A percentile compares a stretch with the other conserved stretches of the same genome.
These are phyloP conservation scores for Drosophila nannoptera DNA, from an alignment of 1,140 invertebrate species.

Conservation along the genomic window DNA sequence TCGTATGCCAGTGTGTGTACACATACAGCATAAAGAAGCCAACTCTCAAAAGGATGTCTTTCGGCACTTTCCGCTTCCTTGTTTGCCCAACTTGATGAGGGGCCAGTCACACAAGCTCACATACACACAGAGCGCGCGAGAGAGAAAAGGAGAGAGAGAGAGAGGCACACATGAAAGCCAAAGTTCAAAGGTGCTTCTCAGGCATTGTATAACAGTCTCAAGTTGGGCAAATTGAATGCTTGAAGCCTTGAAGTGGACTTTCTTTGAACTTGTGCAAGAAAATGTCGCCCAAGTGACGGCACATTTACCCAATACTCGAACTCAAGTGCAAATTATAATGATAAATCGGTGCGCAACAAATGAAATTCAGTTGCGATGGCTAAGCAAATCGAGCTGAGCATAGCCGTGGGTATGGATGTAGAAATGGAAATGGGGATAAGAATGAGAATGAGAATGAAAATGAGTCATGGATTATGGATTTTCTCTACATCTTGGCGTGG, in stretches of 20 bases:
- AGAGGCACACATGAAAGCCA: slow-evolving; percentile 4
- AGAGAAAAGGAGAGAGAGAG: too few species aligned
- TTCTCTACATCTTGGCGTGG: slow-evolving; percentile 47
- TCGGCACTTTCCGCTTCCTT: slow-evolving; percentile 51
- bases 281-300: slow-evolving; percentile 44
- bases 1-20: slow-evolving; percentile 41
- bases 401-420: too few species aligned
- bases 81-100: slow-evolving; percentile 46
- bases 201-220: slow-evolving; percentile 66
- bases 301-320: slow-evolving; percentile 38
- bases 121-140: slow-evolving; percentile 9
- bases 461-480: slow-evolving; percentile 72
- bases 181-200: slow-evolving; percentile 69
- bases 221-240: slow-evolving; percentile 62
- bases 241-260: slow-evolving; percentile 62
- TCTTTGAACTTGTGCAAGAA: slow-evolving; percentile 62
- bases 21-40: slow-evolving; percentile 6
- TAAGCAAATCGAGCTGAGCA: too few species aligned
- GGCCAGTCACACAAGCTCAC: neutral
- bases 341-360: slow-evolving; percentile 41
- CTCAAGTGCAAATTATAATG: slow-evolving; percentile 37
- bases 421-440: slow-evolving; percentile 8
- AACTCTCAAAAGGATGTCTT: slow-evolving; percentile 55
- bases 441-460: slow-evolving; percentile 27
- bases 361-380: neutral